Base-by-base conservation (phyloP, 2,797 vertebrate species). In the Eulemur mongoz region DNA sequence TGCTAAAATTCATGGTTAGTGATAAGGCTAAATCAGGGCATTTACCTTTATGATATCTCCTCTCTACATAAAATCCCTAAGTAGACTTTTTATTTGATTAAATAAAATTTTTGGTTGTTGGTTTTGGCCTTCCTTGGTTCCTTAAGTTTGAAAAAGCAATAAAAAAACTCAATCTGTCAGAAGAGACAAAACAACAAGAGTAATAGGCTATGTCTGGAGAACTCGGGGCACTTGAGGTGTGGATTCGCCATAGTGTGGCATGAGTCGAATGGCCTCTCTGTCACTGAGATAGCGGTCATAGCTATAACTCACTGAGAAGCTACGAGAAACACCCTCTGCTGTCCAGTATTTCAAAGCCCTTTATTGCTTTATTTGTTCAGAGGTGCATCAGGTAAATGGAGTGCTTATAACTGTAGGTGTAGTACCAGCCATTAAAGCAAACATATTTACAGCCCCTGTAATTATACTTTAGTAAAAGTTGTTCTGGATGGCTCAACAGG, bases 391-490 rank as follows among this genome's bases (percentile, higher is more conserved):
- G 48, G 70, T 95, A 95, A 98, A 80, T 59, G 83, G 92, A 91
- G 76, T 5, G 0, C 72, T 32, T 95, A 94, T 91, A 97, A 92
- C 57, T 84, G 65, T 72, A 94, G 72, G 43, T 88, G 30, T 93
- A 23, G 4, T 72, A 59, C 82, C 0, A 18, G 79, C 93, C 92
- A 97, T 97, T 97, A 96, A 72, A 94, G 91, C 48, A 59, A 97
- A 67, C 93, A 83, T 85, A 83, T 83, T 97, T 61, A 23, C 40
- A 92, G 70, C 38, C 30, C 1, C 45, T 52, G 65, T 69, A 92
- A 52, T 94, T 94, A 97, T 93, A 57, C 35, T 95, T 67, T 84
- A 76, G 95, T 84, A 97, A 87, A 96, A 97, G 89, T 97, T 17
- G 1, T 94, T 97, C 48, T 81, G 43, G 57, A 32, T 80, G 72